These are phyloP conservation scores for Ectobius pallidus DNA, from an alignment of 2,888 invertebrate genomes.

Conservation along the genomic window DNA sequence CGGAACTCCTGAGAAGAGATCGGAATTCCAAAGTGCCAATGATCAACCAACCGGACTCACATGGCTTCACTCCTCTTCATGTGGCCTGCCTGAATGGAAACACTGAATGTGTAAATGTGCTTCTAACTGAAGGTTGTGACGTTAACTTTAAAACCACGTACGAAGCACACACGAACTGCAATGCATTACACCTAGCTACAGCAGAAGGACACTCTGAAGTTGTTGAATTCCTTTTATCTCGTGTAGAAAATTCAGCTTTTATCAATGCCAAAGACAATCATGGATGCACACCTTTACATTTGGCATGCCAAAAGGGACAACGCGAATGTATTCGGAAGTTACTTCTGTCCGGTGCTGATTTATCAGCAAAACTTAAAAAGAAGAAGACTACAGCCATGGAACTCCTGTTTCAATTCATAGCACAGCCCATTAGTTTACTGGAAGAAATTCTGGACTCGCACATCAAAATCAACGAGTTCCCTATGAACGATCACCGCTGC, in stretches of 20 bases:
- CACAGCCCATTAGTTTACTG: slow-evolving; percentile 61
- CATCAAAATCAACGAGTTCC: slow-evolving; percentile 58
- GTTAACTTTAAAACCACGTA: slow-evolving; percentile 50
- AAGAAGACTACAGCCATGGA: slow-evolving; percentile 56
- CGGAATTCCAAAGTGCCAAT: neutral
- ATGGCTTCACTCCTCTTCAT: slow-evolving; percentile 61
- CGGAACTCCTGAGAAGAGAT: slow-evolving; percentile 54
- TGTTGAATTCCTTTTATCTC: neutral
- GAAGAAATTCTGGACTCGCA: slow-evolving; percentile 61
- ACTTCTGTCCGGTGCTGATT: slow-evolving; percentile 48
- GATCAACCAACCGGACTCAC: slow-evolving; percentile 46
- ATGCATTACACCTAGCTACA: slow-evolving; percentile 7
- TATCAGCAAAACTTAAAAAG: slow-evolving; percentile 43
- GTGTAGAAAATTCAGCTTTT: neutral
- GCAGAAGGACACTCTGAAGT: slow-evolving; percentile 6
- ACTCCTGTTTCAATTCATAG: slow-evolving; percentile 59
- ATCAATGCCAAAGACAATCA: slow-evolving; percentile 43
- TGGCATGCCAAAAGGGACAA: slow-evolving; percentile 63
- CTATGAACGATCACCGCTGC: slow-evolving; percentile 56
- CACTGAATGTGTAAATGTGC: slow-evolving; percentile 56
- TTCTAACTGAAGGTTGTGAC: slow-evolving; percentile 58
- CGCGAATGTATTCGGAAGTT: slow-evolving; percentile 61
- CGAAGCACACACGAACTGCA: slow-evolving; percentile 43
- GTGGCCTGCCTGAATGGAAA: slow-evolving; percentile 63
- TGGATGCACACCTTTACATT: slow-evolving; percentile 54